phyloP scores from a whole-genome alignment of 1,140 invertebrate genomes.

The Paralvinella palmiformis region DNA sequence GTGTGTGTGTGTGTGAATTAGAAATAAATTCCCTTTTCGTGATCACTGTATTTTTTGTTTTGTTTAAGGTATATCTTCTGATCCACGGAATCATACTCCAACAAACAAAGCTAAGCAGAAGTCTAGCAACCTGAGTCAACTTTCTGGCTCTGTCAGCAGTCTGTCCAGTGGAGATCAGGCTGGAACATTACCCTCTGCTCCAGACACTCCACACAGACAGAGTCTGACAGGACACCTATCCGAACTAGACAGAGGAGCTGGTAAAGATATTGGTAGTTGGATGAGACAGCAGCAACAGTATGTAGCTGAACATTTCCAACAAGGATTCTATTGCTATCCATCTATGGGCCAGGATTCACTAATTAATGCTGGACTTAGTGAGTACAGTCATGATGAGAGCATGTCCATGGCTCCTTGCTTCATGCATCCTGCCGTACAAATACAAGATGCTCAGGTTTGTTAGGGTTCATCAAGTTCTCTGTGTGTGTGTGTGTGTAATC shows the following conservation, averaged over 20 bases:
- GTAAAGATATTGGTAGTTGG: constrained; percentile 84
- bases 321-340: not conserved
- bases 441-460: no score
- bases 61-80: no score
- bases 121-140: constrained; percentile 50
- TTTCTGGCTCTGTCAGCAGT: constrained; percentile 31
- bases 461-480: no score
- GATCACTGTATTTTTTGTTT: no score
- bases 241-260: constrained; percentile 28
- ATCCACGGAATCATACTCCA: no score
- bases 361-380: constrained; percentile 28
- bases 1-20: no score
- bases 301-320: not conserved
- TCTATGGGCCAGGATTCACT: constrained; percentile 32
- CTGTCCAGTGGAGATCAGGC: not conserved
- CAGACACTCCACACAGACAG: constrained; percentile 26
- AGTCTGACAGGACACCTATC: constrained; percentile 15
- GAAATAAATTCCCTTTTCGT: no score
- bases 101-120: no score
- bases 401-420: no score
- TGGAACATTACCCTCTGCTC: constrained; percentile 14
- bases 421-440: no score
- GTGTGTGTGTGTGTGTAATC: no score
- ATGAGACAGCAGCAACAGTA: constrained; percentile 85
- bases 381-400: constrained; percentile 35